These are phyloP conservation scores for Eristalis intricaria DNA, from an alignment of 2,888 invertebrate genomes.

Conservation along the genomic window DNA sequence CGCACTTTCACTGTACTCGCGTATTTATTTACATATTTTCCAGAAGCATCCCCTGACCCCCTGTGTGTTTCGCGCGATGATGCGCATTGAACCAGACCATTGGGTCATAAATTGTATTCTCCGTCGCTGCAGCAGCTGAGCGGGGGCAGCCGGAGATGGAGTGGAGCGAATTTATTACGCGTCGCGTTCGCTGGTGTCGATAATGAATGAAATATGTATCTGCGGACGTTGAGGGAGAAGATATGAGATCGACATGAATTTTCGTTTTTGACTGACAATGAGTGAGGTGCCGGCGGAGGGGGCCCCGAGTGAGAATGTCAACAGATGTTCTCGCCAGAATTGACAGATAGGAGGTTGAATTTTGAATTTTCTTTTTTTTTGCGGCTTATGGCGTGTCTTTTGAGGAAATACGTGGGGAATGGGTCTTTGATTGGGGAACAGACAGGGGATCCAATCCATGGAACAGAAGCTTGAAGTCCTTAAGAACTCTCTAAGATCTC, in stretches of 20 bases:
- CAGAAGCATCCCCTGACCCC: neutral
- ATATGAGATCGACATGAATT: neutral
- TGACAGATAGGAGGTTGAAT: neutral
- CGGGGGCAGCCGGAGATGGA: neutral
- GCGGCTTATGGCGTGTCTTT: too few species aligned
- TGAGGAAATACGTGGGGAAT: too few species aligned
- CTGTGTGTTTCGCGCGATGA: neutral
- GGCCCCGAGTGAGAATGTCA: neutral
- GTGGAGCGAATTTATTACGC: constrained; percentile 5
- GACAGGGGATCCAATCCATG: too few species aligned
- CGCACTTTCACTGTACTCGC: constrained; percentile 35
- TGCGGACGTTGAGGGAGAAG: neutral
- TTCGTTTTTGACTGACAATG: neutral
- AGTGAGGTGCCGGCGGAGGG: neutral
- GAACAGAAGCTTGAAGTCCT: too few species aligned
- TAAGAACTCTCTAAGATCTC: too few species aligned
- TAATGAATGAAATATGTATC: constrained; percentile 3
- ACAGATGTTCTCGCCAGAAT: neutral
- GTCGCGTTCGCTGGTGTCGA: neutral
- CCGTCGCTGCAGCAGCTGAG: neutral
- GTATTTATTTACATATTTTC: constrained; percentile 23
- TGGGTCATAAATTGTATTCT: constrained; percentile 17
- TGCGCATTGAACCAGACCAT: constrained; percentile 22
- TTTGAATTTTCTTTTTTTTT: neutral
- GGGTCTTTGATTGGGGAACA: too few species aligned